Base-by-base conservation (phyloP, 2,113 vertebrate genomes). In the Falcunculus frontatus region DNA sequence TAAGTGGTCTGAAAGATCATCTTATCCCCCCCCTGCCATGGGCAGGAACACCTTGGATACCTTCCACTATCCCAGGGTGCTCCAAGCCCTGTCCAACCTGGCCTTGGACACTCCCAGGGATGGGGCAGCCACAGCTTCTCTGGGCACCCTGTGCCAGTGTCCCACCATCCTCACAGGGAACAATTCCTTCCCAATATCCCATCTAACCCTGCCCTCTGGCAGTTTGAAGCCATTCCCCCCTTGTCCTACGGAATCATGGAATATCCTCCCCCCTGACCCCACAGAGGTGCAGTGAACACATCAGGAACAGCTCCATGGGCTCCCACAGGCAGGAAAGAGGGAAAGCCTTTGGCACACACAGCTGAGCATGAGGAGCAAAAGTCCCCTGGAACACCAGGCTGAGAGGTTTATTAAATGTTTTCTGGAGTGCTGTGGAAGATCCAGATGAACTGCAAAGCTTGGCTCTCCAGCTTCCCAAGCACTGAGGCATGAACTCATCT, bases 401-500 rank as follows among this genome's bases (percentile, higher is more conserved):
- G 68, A 21, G 59, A 62, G 41, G 49, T 29, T 42, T 37, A 57
- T 1, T 16, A n/a, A 64, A 64, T 1, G 20, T 37, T 41, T 74
- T 84, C 72, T 84, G 9, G 39, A 52, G 55, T 0, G 2, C 16
- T 49, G 53, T 32, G 82, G 65, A 91, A 76, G 74, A 44, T 53
- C 35, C 21, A 55, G 93, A 73, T 37, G 78, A 95, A 9, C 49
- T 67, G 70, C 20, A 81, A 78, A 67, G 73, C 65, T 33, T 37
- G 3, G 56, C 4, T 65, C 89, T 76, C 21, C 86, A 78, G 56
- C 91, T 75, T 95, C 87, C 81, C 81, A 6, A 64, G 74, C 65
- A 39, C 77, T 4, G 17, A 89, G 80, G 37, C 81, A 82, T 39
- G 65, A 93, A 95, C 74, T 91, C 91, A 87, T 75, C 84, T 82